These are phyloP conservation scores for Boulengeromyrus knoepffleri DNA, from an alignment of 2,113 vertebrate genomes.

Conservation along the genomic window DNA sequence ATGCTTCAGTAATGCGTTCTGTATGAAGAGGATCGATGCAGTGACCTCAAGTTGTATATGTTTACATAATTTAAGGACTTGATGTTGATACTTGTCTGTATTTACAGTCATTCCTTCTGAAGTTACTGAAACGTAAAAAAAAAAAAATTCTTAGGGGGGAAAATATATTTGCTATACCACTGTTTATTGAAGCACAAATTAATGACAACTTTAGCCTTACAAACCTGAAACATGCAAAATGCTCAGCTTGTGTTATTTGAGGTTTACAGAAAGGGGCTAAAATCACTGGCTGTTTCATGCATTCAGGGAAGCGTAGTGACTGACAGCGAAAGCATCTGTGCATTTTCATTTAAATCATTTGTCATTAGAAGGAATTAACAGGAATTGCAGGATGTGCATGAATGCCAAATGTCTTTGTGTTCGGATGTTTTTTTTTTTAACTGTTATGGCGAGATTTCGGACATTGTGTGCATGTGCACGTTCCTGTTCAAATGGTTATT, in stretches of 20 bases:
- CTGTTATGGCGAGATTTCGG: conserved; percentile 21
- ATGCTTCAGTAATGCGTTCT: conserved; percentile 86
- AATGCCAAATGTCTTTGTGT: conserved; percentile 27
- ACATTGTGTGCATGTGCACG: neutral
- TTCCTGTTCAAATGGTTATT: neutral
- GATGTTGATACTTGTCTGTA: conserved; percentile 90
- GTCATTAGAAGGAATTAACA: conserved; percentile 12
- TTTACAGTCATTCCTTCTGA: conserved; percentile 77
- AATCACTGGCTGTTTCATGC: neutral
- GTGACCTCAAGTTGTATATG: conserved; percentile 98
- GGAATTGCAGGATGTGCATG: neutral
- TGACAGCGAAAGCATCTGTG: neutral
- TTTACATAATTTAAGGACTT: conserved; percentile 99
- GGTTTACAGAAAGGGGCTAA: conserved; percentile 10
- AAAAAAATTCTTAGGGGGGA: conserved; percentile 54
- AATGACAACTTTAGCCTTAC: conserved; percentile 66
- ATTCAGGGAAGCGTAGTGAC: conserved; percentile 1
- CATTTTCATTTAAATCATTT: conserved; percentile 17
- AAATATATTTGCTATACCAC: conserved; percentile 55
- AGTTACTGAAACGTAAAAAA: conserved; percentile 60
- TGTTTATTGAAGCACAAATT: conserved; percentile 60
- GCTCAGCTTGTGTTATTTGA: conserved; percentile 32
- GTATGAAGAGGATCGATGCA: conserved; percentile 75
- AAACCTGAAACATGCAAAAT: conserved; percentile 39
- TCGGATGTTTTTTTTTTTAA: conserved; percentile 18